Evolutionary conservation across 2,888 invertebrate species (phyloP).

Genomic region (Scaptomyza reducta): DNA sequence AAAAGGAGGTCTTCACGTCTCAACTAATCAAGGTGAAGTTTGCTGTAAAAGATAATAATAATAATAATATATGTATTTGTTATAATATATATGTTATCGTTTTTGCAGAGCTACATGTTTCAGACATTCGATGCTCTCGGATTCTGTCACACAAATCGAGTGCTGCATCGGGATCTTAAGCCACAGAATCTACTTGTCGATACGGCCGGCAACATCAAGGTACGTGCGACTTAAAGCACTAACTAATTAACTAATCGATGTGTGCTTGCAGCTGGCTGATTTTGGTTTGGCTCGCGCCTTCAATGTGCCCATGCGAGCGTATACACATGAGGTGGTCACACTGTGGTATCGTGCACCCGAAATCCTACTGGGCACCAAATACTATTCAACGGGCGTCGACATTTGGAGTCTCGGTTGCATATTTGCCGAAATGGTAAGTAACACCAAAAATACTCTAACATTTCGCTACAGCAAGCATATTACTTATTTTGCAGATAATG

Average conservation of each 20-base stretch:
- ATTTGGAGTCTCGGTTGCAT: constrained; percentile 98
- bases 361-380: constrained; percentile 94
- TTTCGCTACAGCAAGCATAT: neutral
- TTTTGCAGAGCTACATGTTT: constrained; percentile 89
- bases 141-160: constrained; percentile 95
- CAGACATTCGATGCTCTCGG: constrained; percentile 95
- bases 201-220: constrained; percentile 92
- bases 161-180: constrained; percentile 96
- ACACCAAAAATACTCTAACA: neutral
- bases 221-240: constrained; percentile 5
- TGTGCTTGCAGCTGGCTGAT: constrained; percentile 88
- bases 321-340: constrained; percentile 98
- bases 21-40: constrained; percentile 88
- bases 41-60: too few species aligned
- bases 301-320: constrained; percentile 95
- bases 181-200: constrained; percentile 98
- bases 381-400: constrained; percentile 96
- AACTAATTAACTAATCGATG: neutral
- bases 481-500: constrained; percentile 75
- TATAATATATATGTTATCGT: neutral
- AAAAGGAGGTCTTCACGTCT: constrained; percentile 87
- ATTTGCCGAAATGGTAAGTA: constrained; percentile 95
- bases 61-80: neutral
- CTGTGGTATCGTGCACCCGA: constrained; percentile 99
- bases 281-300: constrained; percentile 97